Evolutionary conservation across 2,113 vertebrate species (phyloP), one percentile per base, ranked within the genome.

Genomic region (Oostethus manadensis): DNA sequence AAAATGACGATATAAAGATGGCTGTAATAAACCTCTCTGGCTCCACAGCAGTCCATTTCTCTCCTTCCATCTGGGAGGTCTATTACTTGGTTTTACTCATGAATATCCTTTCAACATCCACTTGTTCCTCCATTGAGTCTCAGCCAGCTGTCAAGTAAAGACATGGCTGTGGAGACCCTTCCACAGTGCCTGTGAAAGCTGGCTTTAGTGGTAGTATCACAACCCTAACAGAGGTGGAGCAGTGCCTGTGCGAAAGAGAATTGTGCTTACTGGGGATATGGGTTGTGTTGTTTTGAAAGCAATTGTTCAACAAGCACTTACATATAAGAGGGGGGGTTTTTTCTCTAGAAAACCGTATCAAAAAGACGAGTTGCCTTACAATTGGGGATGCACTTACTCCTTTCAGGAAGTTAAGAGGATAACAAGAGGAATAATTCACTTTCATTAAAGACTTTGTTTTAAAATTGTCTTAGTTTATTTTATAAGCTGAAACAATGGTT

Each of bases 51-150:
- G 15, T 57, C 29, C 66, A 46, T 51, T 66, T 54, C 58, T 62
- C 57, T 60, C 71, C 60, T 71, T 58, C 45, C 50, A 63, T 18
- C 42, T 60, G 54, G 58, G 64, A 69, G 60, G 59, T 57, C 60
- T 40, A 35, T 72, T 73, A 74, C 71, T 82, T 81, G 78, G 66
- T 56, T 76, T 74, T 55, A 64, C 63, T 54, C 59, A 35, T 74
- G 72, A 78, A 77, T 72, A 70, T 73, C 55, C 51, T 55, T 78
- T 78, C 72, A 51, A 62, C 74, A 45, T 55, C 35, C 64, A 73
- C 67, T 62, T 73, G 66, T 73, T 33, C 29, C 29, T 33, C 7
- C 29, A 53, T 76, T 80, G 60, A 73, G 64, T 58, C 68, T 60
- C 66, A 70, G 79, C 77, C 79, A 85, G 77, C 29, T 33, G 29